A percentile compares a stretch with the other conserved stretches of the same genome.
Evolutionary conservation across 2,888 invertebrate genomes (phyloP).

Genomic region (Drosophila crucigera): DNA sequence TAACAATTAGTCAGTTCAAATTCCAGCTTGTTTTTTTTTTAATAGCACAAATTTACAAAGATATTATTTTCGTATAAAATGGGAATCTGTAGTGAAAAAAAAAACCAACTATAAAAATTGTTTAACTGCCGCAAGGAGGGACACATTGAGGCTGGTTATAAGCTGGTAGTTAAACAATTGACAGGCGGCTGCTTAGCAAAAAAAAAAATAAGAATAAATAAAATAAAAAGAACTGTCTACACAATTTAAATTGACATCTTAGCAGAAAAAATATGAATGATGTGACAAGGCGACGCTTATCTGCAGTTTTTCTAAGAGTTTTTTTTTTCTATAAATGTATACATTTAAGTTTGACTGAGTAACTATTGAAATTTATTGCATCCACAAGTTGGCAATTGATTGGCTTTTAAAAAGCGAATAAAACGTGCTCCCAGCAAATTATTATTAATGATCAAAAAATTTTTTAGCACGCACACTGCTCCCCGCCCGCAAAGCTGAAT

Average conservation of each 20-base stretch:
- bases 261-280: slow-evolving; percentile 63
- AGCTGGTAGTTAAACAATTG: slow-evolving; percentile 59
- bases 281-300: slow-evolving; percentile 71
- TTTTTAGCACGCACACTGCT: not conserved
- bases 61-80: slow-evolving; percentile 22
- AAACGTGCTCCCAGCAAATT: slow-evolving; percentile 61
- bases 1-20: slow-evolving; percentile 17
- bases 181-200: slow-evolving; percentile 38
- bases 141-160: slow-evolving; percentile 57
- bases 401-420: slow-evolving; percentile 69
- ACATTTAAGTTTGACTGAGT: slow-evolving; percentile 46
- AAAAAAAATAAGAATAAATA: not conserved
- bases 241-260: slow-evolving; percentile 58
- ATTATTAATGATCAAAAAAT: slow-evolving; percentile 51
- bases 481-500: slow-evolving; percentile 4
- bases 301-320: slow-evolving; percentile 32
- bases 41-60: slow-evolving; percentile 28
- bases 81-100: slow-evolving; percentile 27
- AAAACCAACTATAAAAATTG: slow-evolving; percentile 42
- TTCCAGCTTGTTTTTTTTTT: slow-evolving; percentile 20
- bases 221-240: slow-evolving; percentile 25
- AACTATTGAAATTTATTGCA: slow-evolving; percentile 76
- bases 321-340: slow-evolving; percentile 32
- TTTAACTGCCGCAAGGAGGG: slow-evolving; percentile 42
- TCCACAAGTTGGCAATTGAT: slow-evolving; percentile 64